phyloP scores from a whole-genome alignment of 2,888 invertebrate genomes.

The Melanchra persicariae region DNA sequence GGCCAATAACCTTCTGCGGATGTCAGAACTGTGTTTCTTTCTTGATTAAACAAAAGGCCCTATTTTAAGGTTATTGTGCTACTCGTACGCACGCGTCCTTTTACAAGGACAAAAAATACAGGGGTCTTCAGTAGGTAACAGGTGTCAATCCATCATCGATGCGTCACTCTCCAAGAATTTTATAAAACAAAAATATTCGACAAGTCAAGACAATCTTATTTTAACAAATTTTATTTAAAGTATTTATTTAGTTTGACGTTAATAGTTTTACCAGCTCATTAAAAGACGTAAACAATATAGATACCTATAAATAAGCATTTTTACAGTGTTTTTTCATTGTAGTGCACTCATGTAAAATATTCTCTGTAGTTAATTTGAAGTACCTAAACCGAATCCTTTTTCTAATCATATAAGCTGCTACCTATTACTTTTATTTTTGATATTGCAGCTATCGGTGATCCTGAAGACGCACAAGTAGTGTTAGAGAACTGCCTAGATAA shows the following conservation, averaged over 20 bases:
- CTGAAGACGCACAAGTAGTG: conserved; percentile 82
- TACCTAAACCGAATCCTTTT: background rate
- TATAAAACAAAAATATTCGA: too few relatives aligned
- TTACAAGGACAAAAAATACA: background rate
- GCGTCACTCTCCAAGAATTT: background rate
- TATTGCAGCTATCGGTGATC: conserved; percentile 81
- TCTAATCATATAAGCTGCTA: background rate
- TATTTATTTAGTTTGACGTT: too few relatives aligned
- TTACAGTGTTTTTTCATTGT: too few relatives aligned
- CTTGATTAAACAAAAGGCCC: background rate
- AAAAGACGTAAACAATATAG: too few relatives aligned
- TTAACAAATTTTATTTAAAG: too few relatives aligned
- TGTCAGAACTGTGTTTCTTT: background rate
- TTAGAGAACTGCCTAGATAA: conserved; percentile 85
- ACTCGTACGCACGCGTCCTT: background rate
- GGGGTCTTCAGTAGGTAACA: background rate
- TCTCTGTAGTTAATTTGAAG: background rate
- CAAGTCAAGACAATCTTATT: too few relatives aligned
- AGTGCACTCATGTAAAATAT: background rate
- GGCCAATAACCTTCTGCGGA: conserved; percentile 22
- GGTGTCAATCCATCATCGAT: background rate
- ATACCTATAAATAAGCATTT: too few relatives aligned
- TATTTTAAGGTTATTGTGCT: background rate
- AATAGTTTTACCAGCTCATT: too few relatives aligned
- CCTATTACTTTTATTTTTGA: background rate